Percentiles rank a stretch among this genome's conserved stretches.
Evolutionary conservation across 2,888 invertebrate species (phyloP).

Genomic region (Desoria tigrina): DNA sequence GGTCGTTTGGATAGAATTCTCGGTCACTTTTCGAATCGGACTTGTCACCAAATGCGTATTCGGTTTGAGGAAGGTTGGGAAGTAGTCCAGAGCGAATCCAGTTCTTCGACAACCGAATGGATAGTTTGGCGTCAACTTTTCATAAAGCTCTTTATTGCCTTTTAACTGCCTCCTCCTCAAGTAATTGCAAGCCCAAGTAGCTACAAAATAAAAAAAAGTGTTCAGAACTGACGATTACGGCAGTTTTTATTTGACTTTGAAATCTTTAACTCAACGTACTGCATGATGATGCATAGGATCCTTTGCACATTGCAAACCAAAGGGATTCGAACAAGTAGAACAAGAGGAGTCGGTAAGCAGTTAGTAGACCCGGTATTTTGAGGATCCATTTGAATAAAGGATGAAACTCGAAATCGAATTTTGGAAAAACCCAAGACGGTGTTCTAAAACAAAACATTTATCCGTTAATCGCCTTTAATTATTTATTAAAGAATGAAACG

Average conservation of each 20-base stretch:
- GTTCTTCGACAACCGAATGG: slow-evolving; percentile 16
- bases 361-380: slow-evolving; percentile 7
- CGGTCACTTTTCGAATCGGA: background rate
- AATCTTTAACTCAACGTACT: too few species aligned
- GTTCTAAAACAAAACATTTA: too few species aligned
- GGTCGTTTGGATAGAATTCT: slow-evolving; percentile 12
- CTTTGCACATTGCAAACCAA: background rate
- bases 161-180: background rate
- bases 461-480: too few species aligned
- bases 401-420: slow-evolving; percentile 15
- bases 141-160: background rate
- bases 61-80: background rate
- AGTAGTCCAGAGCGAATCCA: slow-evolving; percentile 9
- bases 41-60: background rate
- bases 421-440: slow-evolving; percentile 18
- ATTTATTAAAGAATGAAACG: too few species aligned
- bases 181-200: background rate
- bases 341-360: background rate
- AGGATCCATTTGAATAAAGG: background rate
- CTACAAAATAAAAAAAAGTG: background rate
- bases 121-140: slow-evolving; percentile 6
- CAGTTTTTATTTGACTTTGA: too few species aligned
- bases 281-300: background rate
- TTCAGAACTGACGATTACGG: too few species aligned
- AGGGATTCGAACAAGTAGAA: slow-evolving; percentile 16